Conservation (phyloP, 2,113 vertebrate genomes). For the Catharus fuscescens region DNA sequence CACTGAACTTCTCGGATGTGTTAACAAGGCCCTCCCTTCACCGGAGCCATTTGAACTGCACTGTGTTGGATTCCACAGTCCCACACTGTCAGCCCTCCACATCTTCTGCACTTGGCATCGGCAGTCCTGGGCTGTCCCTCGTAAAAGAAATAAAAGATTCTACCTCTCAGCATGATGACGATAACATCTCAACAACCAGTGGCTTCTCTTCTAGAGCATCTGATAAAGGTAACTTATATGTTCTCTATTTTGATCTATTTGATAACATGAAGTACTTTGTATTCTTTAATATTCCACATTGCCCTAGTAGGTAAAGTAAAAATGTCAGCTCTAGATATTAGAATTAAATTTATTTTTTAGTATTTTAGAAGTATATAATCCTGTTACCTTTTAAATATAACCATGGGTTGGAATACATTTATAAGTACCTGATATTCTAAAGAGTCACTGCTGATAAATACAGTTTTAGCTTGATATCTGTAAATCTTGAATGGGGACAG, state of each 20-base stretch:
- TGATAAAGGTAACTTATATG: slow-evolving; percentile 88
- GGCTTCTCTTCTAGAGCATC: slow-evolving; percentile 98
- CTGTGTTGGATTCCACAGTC: slow-evolving; percentile 82
- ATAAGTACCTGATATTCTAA: not conserved
- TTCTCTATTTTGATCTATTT: not conserved
- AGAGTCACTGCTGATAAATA: not conserved
- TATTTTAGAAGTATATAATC: not conserved
- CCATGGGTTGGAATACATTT: not conserved
- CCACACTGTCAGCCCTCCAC: slow-evolving; percentile 88
- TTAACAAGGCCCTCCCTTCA: slow-evolving; percentile 93
- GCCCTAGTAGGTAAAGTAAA: not conserved
- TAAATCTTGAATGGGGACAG: not conserved
- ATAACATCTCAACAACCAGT: slow-evolving; percentile 99
- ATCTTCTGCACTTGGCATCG: slow-evolving; percentile 83
- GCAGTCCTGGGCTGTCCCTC: slow-evolving; percentile 86
- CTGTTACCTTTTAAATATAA: not conserved
- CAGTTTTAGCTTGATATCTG: not conserved
- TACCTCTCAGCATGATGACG: slow-evolving; percentile 96
- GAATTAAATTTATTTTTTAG: not conserved
- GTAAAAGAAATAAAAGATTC: slow-evolving; percentile 99
- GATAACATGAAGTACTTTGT: not conserved
- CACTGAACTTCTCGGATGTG: slow-evolving; percentile 87
- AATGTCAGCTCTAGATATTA: not conserved
- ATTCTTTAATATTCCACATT: not conserved
- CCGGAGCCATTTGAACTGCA: slow-evolving; percentile 89